Conservation (phyloP, 2,113 vertebrate species). For the Apodemus speciosus region DNA sequence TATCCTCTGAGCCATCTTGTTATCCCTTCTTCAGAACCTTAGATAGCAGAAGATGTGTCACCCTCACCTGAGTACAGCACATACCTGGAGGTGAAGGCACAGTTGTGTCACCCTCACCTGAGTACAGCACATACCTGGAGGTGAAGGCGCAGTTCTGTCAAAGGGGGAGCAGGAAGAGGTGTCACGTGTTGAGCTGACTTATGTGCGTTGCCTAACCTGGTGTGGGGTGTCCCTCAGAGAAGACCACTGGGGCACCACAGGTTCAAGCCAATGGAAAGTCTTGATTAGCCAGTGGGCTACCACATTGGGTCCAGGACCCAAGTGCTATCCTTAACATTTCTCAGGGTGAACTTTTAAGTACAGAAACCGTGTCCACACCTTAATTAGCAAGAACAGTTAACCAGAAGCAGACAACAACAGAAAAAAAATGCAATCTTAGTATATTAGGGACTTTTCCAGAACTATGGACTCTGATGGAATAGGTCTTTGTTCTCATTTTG, state of each 20-base stretch:
- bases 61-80: neutral
- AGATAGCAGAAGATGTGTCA: neutral
- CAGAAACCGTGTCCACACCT: neutral
- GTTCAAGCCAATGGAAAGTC: neutral
- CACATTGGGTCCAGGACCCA: neutral
- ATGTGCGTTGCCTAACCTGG: neutral
- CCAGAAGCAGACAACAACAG: neutral
- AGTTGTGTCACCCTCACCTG: neutral
- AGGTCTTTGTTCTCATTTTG: neutral
- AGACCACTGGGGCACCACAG: neutral
- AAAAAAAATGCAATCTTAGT: neutral
- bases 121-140: neutral
- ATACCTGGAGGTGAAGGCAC: neutral
- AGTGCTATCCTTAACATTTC: neutral
- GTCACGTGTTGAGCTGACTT: neutral
- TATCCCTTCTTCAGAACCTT: neutral
- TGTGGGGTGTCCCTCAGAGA: neutral
- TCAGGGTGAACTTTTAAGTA: neutral
- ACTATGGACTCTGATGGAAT: neutral
- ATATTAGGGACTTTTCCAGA: neutral
- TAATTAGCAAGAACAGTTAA: neutral
- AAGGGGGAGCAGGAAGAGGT: neutral
- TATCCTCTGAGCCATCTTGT: neutral
- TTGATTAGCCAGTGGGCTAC: neutral
- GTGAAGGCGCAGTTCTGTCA: neutral